These are phyloP conservation scores for Gallinago paraguaiae DNA, from an alignment of 2,113 vertebrate genomes.

Conservation along the genomic window DNA sequence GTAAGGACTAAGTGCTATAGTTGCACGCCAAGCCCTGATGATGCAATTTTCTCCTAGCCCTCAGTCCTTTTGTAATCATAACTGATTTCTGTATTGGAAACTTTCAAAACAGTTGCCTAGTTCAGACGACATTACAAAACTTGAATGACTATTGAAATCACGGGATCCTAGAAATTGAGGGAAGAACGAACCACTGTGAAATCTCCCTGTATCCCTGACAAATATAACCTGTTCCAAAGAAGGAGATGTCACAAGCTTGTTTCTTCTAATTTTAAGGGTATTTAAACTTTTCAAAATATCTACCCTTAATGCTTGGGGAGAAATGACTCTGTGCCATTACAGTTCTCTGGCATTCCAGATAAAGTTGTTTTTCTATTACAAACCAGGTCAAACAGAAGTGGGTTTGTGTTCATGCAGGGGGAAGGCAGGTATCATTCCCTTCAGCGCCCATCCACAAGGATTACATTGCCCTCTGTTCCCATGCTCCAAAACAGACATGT, in stretches of 20 bases:
- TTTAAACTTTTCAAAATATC: background rate
- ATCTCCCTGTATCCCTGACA: background rate
- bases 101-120: conserved; percentile 49
- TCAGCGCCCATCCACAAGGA: background rate
- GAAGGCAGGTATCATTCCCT: background rate
- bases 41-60: conserved; percentile 3
- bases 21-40: background rate
- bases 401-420: background rate
- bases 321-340: background rate
- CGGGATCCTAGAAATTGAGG: background rate
- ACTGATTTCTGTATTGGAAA: conserved; percentile 55
- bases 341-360: background rate
- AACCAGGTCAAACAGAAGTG: background rate
- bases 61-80: conserved; percentile 28
- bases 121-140: background rate
- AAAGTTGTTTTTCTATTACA: background rate
- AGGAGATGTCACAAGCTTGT: background rate
- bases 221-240: conserved; percentile 6
- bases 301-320: background rate
- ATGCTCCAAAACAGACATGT: background rate
- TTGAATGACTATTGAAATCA: background rate
- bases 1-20: background rate
- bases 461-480: background rate
- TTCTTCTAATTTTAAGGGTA: conserved; percentile 2
- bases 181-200: background rate